Evolutionary conservation across 2,888 invertebrate species (phyloP).

Genomic region (Amblyteles armatorius): DNA sequence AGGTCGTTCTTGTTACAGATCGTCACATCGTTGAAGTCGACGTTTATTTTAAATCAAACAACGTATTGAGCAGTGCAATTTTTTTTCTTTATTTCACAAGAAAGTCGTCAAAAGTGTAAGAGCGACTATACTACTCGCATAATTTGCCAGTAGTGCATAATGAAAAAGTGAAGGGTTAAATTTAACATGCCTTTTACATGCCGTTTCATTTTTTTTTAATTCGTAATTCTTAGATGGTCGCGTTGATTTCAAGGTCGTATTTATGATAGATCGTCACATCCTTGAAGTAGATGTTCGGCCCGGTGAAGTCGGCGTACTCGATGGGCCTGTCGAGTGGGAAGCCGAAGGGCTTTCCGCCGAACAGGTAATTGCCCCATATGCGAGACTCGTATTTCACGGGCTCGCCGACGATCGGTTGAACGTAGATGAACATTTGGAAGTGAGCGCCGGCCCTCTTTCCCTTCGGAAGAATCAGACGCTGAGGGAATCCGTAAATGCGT

Average conservation of each 20-base stretch:
- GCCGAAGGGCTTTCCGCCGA: conserved; percentile 89
- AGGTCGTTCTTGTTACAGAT: no score
- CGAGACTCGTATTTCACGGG: conserved; percentile 85
- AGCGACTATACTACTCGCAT: not conserved
- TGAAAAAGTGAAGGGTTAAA: not conserved
- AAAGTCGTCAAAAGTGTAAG: not conserved
- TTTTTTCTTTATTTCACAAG: not conserved
- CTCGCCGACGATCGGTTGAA: conserved; percentile 86
- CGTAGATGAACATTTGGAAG: conserved; percentile 88
- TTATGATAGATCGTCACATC: conserved; percentile 89
- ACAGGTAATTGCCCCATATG: conserved; percentile 80
- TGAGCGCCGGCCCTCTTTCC: conserved; percentile 89
- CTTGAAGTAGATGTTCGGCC: conserved; percentile 89
- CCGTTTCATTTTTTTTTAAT: not conserved
- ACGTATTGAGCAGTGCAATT: not conserved
- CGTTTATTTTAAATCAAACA: not conserved
- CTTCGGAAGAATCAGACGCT: conserved; percentile 90
- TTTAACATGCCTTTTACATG: not conserved
- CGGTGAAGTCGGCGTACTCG: conserved; percentile 86
- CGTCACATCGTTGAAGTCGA: no score
- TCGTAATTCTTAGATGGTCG: conserved; percentile 65
- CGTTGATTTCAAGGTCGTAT: conserved; percentile 83
- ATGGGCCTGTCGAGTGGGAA: conserved; percentile 91
- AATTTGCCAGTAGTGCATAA: not conserved
- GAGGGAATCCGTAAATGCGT: conserved; percentile 89